Base-by-base conservation (phyloP, 1,140 invertebrate species). In the Listronotus oregonensis region DNA sequence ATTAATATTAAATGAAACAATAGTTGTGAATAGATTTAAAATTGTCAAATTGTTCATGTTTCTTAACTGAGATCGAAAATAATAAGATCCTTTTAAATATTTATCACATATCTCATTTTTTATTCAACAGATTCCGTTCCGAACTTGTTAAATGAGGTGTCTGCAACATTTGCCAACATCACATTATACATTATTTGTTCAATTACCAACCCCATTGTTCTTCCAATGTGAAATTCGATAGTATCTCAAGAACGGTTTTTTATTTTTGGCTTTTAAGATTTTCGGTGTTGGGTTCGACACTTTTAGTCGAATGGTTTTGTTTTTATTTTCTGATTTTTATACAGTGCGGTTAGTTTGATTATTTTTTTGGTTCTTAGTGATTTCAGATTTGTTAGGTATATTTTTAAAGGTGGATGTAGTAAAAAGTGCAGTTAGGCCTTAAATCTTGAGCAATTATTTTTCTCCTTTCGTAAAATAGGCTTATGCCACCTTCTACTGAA, bases 81-180 rank as follows among this genome's bases (percentile, higher is more conserved):
- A 61, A 61, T 51, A 37, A 55, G 43, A 61, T 37, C 50, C 14
- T 61, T 31, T 47, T 63, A 63, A 54, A 63, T 63, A 63, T 63
- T 63, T 63, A 63, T 63, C 61, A 39, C 12, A 21, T 21, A 54
- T 54, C 61, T 63, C 61, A 63, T 63, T 55, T 55, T 56, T 63
- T 63, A 63, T 63, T 63, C 61, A 63, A 56, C 61, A 37, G 61
- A 63, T 56, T 46, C 61, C 39, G 50, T 55, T 50, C n/a, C 6
- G 39, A 47, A 55, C 61, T 55, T 63, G 61, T 63, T 56, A 56
- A 56, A 63, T 50, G 50, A 63, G 39, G 61, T 63, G 61, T 63
- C 61, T 63, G 61, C 61, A 56, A 63, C n/a, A 63, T 63, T 63
- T 56, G 61, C 61, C 61, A 63, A 63, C 61, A 62, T 18, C 37